A percentile compares a stretch with the other conserved stretches of the same genome.
phyloP scores from a whole-genome alignment of 92 coral and sea anemone genomes.

The Paramuricea clavata region DNA sequence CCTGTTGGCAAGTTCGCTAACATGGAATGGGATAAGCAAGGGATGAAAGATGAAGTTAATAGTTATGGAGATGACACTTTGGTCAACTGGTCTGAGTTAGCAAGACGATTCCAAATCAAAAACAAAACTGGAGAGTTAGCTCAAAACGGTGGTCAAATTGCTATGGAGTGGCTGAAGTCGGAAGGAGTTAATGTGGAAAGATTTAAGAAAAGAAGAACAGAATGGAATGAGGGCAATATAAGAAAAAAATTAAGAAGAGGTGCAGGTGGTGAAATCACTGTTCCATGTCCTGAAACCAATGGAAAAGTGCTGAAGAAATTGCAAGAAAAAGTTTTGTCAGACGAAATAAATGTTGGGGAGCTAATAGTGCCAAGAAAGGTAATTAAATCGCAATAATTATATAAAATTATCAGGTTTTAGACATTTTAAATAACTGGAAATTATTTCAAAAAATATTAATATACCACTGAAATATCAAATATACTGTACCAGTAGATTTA shows the following conservation, averaged over 20 bases:
- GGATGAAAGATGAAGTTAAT: constrained; percentile 15
- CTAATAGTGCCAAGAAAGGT: constrained; percentile 23
- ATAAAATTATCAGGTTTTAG: too few relatives aligned
- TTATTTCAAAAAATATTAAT: background rate
- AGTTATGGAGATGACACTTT: background rate
- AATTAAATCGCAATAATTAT: background rate
- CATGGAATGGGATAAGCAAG: constrained; percentile 23
- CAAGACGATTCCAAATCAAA: constrained; percentile 1
- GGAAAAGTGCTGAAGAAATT: background rate
- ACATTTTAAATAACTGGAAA: background rate
- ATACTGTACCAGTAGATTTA: too few relatives aligned
- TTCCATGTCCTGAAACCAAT: constrained; percentile 31
- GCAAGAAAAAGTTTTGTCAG: constrained; percentile 7
- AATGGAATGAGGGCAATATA: background rate
- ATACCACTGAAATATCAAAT: too few relatives aligned
- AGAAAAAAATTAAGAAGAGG: background rate
- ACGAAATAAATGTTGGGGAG: constrained; percentile 9
- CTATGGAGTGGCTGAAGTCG: constrained; percentile 5
- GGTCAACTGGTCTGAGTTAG: constrained; percentile 24
- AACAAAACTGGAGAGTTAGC: background rate
- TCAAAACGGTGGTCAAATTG: constrained; percentile 3
- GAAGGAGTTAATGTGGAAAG: constrained; percentile 1
- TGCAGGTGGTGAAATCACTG: constrained; percentile 13
- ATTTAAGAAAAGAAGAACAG: background rate
- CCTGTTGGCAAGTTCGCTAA: background rate